phyloP scores from a whole-genome alignment of 2,888 invertebrate species.

The Tuta absoluta region DNA sequence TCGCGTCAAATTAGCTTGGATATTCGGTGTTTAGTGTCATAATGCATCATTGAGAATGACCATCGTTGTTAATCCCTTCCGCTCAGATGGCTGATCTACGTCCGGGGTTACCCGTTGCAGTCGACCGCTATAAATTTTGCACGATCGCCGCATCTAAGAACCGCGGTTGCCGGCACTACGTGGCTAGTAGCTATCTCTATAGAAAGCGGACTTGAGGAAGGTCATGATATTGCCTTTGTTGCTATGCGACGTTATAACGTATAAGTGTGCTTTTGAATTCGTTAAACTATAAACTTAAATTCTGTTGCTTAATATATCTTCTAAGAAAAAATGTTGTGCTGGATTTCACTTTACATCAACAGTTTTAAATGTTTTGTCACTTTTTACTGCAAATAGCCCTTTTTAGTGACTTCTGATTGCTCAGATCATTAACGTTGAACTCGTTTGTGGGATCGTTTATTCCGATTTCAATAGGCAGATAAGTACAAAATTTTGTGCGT shows the following conservation, averaged over 20 bases:
- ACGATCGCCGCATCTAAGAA: conserved; percentile 51
- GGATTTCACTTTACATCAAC: background rate
- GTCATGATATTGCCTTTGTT: conserved; percentile 32
- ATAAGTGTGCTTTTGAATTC: background rate
- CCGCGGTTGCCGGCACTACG: conserved; percentile 46
- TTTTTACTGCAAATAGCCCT: background rate
- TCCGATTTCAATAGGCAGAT: background rate
- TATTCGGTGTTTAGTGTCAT: conserved; percentile 19
- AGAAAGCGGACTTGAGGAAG: conserved; percentile 43
- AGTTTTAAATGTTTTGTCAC: background rate
- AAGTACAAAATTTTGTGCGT: background rate
- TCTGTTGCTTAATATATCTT: background rate
- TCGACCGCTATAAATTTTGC: conserved; percentile 52
- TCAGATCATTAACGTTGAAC: background rate
- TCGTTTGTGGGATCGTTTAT: conserved; percentile 5
- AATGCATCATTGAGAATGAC: conserved; percentile 19
- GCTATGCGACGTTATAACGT: conserved; percentile 24
- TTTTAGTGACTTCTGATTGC: background rate
- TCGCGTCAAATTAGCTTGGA: conserved; percentile 8
- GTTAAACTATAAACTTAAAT: background rate
- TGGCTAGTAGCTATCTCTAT: conserved; percentile 40
- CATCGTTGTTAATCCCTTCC: conserved; percentile 32
- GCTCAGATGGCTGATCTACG: conserved; percentile 36
- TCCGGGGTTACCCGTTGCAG: conserved; percentile 31
- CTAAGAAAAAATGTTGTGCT: background rate